Conservation (phyloP, 2,888 invertebrate species). For the Patella caerulea region DNA sequence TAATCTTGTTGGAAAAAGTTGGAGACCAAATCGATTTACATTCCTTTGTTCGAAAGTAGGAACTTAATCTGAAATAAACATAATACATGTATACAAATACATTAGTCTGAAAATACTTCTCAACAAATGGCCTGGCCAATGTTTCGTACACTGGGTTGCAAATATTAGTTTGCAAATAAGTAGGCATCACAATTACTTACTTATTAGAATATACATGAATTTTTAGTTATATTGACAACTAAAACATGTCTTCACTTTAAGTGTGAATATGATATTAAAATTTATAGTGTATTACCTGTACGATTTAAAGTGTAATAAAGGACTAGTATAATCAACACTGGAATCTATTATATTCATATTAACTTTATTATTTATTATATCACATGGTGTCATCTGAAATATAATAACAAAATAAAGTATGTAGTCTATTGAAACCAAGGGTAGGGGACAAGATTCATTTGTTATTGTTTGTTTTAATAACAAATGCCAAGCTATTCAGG, state of each 20-base stretch:
- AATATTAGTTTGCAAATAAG: background rate
- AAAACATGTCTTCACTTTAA: too few relatives aligned
- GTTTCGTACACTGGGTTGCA: background rate
- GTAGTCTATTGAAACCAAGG: background rate
- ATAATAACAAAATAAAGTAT: background rate
- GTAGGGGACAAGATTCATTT: background rate
- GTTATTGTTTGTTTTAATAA: too few relatives aligned
- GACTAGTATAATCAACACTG: conserved; percentile 43
- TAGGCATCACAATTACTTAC: background rate
- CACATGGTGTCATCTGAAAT: conserved; percentile 18
- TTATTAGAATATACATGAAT: background rate
- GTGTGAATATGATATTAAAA: too few relatives aligned
- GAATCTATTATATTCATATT: conserved; percentile 8
- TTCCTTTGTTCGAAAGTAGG: conserved; percentile 62
- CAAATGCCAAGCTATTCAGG: too few relatives aligned
- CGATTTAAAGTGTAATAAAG: conserved; percentile 53
- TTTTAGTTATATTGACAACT: too few relatives aligned
- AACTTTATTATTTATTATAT: background rate
- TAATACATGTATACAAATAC: background rate
- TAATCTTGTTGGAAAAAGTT: conserved; percentile 57
- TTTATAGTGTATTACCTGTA: conserved; percentile 48
- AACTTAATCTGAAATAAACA: conserved; percentile 53
- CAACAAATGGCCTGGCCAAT: background rate
- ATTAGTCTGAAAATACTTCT: background rate
- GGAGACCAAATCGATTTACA: conserved; percentile 49